These are phyloP conservation scores for human (Homo sapiens) DNA, from an alignment of 2,113 vertebrate species.

Conservation along the genomic window GRCh38 chr1:243739501-243740000, in stretches of 20 bases:
- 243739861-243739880: neutral
- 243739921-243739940: neutral
- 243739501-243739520: neutral
- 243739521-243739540: neutral
- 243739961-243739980: neutral
- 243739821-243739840: neutral
- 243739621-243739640: neutral
- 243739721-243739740: neutral
- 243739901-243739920: neutral
- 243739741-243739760: neutral
- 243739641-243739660: neutral
- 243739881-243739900: neutral
- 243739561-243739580: rapidly evolving
- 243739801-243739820: neutral
- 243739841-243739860: neutral
- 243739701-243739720: neutral
- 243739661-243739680: neutral
- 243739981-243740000: neutral
- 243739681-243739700: neutral
- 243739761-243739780: no score
- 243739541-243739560: rapidly evolving
- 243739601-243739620: neutral
- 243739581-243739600: neutral
- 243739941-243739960: neutral
- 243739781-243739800: neutral